A percentile compares a stretch with the other conserved stretches of the same genome.
Conservation (phyloP, 2,113 vertebrate species). For the Corythornis madagascariensis region DNA sequence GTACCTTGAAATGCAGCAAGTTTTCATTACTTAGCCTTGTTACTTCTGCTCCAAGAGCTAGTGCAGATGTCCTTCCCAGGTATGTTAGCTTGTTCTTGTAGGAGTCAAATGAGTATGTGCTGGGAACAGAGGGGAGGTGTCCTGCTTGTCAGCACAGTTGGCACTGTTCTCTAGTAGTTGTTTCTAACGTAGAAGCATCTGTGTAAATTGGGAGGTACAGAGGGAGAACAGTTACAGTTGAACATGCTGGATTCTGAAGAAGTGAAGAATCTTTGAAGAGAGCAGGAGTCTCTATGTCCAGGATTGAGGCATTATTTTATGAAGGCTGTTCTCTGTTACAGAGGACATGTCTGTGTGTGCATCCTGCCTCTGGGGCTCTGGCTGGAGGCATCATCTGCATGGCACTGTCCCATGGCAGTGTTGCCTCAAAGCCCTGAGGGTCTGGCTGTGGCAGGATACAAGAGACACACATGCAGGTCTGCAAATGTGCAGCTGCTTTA, state of each 20-base stretch:
- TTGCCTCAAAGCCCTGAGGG: neutral
- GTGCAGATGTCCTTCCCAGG: neutral
- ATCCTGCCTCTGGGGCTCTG: neutral
- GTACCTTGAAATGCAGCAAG: neutral
- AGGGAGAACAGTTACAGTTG: neutral
- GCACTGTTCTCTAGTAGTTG: neutral
- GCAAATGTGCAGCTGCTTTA: neutral
- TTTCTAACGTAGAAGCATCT: neutral
- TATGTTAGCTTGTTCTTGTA: neutral
- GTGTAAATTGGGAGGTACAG: neutral
- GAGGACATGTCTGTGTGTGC: neutral
- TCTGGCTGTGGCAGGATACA: neutral
- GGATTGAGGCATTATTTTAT: neutral
- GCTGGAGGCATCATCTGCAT: neutral
- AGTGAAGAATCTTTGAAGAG: neutral
- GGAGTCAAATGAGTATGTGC: neutral
- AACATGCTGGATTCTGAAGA: accelerated
- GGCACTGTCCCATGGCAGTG: neutral
- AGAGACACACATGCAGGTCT: neutral
- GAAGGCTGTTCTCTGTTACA: neutral
- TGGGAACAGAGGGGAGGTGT: neutral
- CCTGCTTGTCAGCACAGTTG: neutral
- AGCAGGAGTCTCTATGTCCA: too few relatives aligned
- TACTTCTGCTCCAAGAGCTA: neutral
- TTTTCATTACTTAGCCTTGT: neutral